Percentiles rank a stretch among this genome's conserved stretches.
Conservation (phyloP, 2,888 invertebrate genomes). For the Lissocephala sabroskyi region DNA sequence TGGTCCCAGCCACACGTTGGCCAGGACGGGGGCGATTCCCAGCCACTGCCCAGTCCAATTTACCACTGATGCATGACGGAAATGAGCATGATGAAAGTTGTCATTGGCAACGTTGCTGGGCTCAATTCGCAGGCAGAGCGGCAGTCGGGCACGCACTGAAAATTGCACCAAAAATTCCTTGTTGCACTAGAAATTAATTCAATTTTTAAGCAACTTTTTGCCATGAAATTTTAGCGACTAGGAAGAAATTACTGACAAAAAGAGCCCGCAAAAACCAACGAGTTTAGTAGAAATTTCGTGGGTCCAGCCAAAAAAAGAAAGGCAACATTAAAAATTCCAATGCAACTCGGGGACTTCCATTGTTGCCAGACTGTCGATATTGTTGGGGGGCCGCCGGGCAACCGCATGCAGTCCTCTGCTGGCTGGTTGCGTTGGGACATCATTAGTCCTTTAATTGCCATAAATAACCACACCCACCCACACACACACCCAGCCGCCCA, state of each 20-base stretch:
- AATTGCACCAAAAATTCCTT: conserved; percentile 45
- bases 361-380: conserved; percentile 19
- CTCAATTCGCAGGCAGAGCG: conserved; percentile 24
- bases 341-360: too few relatives aligned
- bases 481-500: background rate
- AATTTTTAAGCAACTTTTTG: conserved; percentile 56
- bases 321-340: background rate
- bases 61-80: too few relatives aligned
- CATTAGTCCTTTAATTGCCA: conserved; percentile 68
- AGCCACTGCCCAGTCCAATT: too few relatives aligned
- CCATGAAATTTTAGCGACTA: conserved; percentile 42
- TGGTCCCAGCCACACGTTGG: too few relatives aligned
- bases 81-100: too few relatives aligned
- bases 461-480: conserved; percentile 53
- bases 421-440: conserved; percentile 53
- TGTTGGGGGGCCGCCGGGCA: conserved; percentile 8
- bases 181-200: conserved; percentile 55
- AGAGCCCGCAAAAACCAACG: too few relatives aligned
- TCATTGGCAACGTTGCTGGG: background rate
- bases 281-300: background rate
- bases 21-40: too few relatives aligned
- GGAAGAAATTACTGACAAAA: background rate
- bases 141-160: conserved; percentile 26
- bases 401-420: conserved; percentile 29
- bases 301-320: background rate